Percentiles rank a stretch among this genome's conserved stretches.
phyloP scores from a whole-genome alignment of 2,113 vertebrate species.

The Willisornis vidua region DNA sequence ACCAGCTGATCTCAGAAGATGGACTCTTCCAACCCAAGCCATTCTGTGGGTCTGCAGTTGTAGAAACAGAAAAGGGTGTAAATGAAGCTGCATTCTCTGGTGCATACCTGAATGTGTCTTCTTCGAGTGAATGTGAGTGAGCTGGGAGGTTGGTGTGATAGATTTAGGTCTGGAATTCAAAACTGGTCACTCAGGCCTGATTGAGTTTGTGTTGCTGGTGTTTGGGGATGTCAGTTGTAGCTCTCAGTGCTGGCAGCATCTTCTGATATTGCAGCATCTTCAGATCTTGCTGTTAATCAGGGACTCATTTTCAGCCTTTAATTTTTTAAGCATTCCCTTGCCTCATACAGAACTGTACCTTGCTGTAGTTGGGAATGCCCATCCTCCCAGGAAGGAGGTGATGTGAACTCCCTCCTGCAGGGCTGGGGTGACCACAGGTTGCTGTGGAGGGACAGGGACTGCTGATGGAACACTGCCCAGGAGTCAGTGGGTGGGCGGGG shows the following conservation, averaged over 20 bases:
- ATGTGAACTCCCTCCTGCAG: background rate
- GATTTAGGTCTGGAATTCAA: background rate
- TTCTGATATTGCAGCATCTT: background rate
- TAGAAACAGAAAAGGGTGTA: background rate
- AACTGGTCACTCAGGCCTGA: background rate
- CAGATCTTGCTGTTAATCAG: background rate
- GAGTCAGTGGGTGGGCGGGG: background rate
- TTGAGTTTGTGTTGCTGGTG: background rate
- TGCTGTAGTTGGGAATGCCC: background rate
- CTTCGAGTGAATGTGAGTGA: rapidly evolving
- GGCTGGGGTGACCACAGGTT: background rate
- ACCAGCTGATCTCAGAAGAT: background rate
- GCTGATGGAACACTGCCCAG: background rate
- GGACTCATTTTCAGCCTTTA: background rate
- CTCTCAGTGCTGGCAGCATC: rapidly evolving
- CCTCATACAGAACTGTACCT: background rate
- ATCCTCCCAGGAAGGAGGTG: background rate
- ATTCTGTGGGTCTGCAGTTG: background rate
- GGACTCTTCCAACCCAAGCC: background rate
- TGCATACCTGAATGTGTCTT: background rate
- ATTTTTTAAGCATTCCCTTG: background rate
- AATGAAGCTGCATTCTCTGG: background rate
- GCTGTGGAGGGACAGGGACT: background rate
- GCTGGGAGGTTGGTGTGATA: background rate
- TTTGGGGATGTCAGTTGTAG: background rate